Conservation (phyloP, 2,888 invertebrate species). For the Ichneumoninae sp. region DNA sequence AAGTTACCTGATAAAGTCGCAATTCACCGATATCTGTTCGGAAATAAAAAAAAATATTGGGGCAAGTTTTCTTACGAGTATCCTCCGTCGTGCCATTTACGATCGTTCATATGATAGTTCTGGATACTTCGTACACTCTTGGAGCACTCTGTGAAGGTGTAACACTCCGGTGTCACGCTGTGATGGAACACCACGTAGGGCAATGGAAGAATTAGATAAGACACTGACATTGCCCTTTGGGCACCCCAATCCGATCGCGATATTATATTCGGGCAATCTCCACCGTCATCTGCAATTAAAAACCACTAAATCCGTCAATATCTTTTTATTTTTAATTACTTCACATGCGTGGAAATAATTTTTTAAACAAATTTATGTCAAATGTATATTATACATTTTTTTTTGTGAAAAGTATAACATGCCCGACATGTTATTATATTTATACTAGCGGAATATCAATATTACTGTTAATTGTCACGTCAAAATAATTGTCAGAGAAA, state of each 20-base stretch:
- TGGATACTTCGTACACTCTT: conserved; percentile 84
- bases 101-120: conserved; percentile 85
- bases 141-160: conserved; percentile 84
- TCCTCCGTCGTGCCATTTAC: conserved; percentile 86
- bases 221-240: background rate
- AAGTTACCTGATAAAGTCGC: background rate
- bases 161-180: conserved; percentile 86
- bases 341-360: background rate
- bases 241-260: conserved; percentile 88
- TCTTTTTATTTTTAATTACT: background rate
- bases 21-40: background rate
- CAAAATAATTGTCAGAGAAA: too few species aligned
- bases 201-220: conserved; percentile 84
- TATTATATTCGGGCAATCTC: conserved; percentile 86
- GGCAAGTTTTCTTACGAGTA: conserved; percentile 85
- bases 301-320: background rate
- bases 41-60: background rate
- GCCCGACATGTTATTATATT: background rate
- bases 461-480: background rate
- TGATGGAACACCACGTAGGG: conserved; percentile 87
- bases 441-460: background rate
- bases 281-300: background rate
- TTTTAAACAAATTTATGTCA: background rate
- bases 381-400: background rate
- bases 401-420: background rate